Conservation (phyloP, 2,113 vertebrate genomes). For the Amblyornis subalaris region DNA sequence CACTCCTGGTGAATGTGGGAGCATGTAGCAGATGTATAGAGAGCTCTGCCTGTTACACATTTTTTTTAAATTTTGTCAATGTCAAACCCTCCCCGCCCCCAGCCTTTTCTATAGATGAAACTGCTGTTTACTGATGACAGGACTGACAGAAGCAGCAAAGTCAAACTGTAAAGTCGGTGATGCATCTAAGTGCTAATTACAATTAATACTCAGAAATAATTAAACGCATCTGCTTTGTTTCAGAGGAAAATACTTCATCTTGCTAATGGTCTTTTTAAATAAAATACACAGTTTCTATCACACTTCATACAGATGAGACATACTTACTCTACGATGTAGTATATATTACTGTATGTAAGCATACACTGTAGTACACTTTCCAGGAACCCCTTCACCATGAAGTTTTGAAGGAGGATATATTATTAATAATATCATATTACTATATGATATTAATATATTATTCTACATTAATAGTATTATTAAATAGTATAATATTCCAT, state of each 20-base stretch:
- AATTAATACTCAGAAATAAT: constrained; percentile 7
- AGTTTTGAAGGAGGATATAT: not conserved
- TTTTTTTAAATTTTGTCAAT: constrained; percentile 46
- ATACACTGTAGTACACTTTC: not conserved
- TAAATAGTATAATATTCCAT: not conserved
- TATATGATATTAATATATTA: not conserved
- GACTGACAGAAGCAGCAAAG: not conserved
- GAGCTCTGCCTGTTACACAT: constrained; percentile 38
- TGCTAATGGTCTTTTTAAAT: not conserved
- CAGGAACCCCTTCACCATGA: not conserved
- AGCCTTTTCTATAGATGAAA: not conserved
- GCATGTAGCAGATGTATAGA: constrained; percentile 3
- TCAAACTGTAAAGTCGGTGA: not conserved
- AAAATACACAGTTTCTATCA: not conserved
- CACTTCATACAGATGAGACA: not conserved
- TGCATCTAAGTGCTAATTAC: not conserved
- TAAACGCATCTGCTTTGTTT: not conserved
- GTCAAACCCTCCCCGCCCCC: constrained; percentile 11
- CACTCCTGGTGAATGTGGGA: constrained; percentile 54
- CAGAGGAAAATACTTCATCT: not conserved
- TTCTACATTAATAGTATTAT: not conserved
- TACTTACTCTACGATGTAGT: not conserved
- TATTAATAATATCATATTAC: too few species aligned
- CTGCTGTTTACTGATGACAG: not conserved
- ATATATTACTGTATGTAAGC: not conserved